These are phyloP conservation scores for Falco rusticolus DNA, from an alignment of 2,797 vertebrate species.

Conservation along the genomic window DNA sequence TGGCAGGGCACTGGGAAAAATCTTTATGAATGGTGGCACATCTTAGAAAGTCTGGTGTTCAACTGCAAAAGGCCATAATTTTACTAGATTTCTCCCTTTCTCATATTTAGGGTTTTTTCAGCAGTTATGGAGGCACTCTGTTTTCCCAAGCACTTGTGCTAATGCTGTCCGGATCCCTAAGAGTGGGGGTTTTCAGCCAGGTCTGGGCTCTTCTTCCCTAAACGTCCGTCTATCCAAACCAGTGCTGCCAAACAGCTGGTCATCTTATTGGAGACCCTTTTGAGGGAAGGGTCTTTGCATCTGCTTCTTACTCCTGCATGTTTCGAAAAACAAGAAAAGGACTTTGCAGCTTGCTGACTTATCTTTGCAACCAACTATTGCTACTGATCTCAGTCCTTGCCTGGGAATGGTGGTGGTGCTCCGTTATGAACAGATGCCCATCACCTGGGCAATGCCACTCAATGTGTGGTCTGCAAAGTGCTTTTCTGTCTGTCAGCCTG, in stretches of 20 bases:
- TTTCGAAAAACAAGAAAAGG: neutral
- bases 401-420: neutral
- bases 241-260: neutral
- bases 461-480: neutral
- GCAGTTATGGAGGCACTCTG: neutral
- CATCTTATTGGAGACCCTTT: neutral
- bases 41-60: neutral
- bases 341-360: neutral
- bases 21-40: neutral
- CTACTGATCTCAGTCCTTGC: neutral
- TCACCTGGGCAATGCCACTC: neutral
- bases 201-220: neutral
- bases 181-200: neutral
- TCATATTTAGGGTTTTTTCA: neutral
- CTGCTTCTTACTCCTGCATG: neutral
- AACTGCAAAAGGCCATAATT: neutral
- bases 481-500: neutral
- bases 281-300: neutral
- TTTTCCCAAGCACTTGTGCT: neutral
- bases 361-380: neutral
- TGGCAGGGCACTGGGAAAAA: neutral
- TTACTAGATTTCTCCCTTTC: neutral
- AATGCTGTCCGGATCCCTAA: neutral
- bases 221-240: neutral
- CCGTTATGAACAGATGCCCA: neutral